phyloP scores from a whole-genome alignment of 2,888 invertebrate species.

The Synergus laeviventris region DNA sequence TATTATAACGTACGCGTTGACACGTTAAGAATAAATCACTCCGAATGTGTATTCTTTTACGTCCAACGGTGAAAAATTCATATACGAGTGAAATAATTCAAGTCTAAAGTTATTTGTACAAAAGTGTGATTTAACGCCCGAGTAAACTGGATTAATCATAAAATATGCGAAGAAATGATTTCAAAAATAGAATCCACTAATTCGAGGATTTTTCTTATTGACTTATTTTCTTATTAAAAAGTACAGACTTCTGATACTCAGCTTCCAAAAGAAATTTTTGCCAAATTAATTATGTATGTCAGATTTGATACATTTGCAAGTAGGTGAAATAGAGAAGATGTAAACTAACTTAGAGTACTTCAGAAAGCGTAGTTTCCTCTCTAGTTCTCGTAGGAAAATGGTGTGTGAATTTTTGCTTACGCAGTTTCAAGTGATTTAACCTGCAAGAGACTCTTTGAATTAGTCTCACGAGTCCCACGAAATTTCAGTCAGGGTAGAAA shows the following conservation, averaged over 20 bases:
- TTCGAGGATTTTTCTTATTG: not conserved
- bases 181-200: too few species aligned
- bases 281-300: not conserved
- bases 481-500: slow-evolving; percentile 20
- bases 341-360: not conserved
- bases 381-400: not conserved
- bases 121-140: not conserved
- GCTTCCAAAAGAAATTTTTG: too few species aligned
- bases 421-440: not conserved
- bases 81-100: slow-evolving; percentile 27
- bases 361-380: not conserved
- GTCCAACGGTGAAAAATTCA: not conserved
- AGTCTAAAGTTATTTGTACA: not conserved
- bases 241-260: too few species aligned
- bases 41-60: slow-evolving; percentile 14
- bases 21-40: slow-evolving; percentile 21
- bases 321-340: not conserved
- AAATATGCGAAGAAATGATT: not conserved
- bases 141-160: not conserved
- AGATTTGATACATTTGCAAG: not conserved
- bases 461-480: not conserved
- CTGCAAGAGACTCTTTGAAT: not conserved
- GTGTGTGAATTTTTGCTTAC: slow-evolving; percentile 24
- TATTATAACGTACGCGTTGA: slow-evolving; percentile 4
- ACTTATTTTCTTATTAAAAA: not conserved